Conservation (phyloP, 2,113 vertebrate species). For the Lepus europaeus region DNA sequence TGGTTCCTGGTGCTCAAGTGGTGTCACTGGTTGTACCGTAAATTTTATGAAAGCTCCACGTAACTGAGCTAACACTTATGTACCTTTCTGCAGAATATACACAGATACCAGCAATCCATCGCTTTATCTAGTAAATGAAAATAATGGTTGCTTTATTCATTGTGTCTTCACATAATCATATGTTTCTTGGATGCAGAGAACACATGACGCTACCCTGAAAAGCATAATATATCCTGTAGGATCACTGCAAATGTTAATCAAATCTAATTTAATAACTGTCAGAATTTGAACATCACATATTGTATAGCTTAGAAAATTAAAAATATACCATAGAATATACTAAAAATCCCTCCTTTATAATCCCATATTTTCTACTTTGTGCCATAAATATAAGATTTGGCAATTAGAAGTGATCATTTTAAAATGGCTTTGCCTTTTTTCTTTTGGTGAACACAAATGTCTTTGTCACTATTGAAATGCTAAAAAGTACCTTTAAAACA, state of each 20-base stretch:
- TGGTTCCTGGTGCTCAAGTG: neutral
- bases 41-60: neutral
- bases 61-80: neutral
- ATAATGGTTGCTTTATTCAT: neutral
- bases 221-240: neutral
- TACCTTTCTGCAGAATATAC: neutral
- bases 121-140: neutral
- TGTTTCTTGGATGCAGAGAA: conserved; percentile 1
- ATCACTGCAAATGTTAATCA: conserved; percentile 58
- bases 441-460: neutral
- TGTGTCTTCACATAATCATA: neutral
- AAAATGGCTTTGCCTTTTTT: neutral
- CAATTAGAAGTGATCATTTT: neutral
- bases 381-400: conserved; percentile 35
- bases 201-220: neutral
- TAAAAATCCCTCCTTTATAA: conserved; percentile 19
- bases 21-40: neutral
- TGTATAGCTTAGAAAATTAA: conserved; percentile 50
- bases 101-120: neutral
- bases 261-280: conserved; percentile 68
- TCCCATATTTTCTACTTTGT: neutral
- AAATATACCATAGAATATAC: conserved; percentile 15
- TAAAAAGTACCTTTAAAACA: conserved; percentile 38
- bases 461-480: neutral
- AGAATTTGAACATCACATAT: conserved; percentile 55